Percentiles rank a stretch among this genome's conserved stretches.
phyloP scores from a whole-genome alignment of 2,797 vertebrate genomes.

The Selene dorsalis region DNA sequence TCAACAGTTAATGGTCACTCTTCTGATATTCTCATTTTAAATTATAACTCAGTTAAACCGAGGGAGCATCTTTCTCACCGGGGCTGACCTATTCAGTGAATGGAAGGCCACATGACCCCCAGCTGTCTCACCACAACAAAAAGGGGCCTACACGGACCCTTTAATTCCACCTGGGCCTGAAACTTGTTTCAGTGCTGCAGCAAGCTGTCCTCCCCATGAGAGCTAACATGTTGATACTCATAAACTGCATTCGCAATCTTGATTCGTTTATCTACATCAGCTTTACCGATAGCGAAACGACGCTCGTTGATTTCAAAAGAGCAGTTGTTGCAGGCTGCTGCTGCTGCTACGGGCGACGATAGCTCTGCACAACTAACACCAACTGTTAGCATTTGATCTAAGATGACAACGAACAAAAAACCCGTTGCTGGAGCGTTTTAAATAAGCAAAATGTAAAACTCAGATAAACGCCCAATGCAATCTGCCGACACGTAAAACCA shows the following conservation, averaged over 20 bases:
- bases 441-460: neutral
- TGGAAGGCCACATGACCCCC: constrained; percentile 60
- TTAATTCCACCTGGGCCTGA: constrained; percentile 60
- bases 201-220: neutral
- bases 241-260: neutral
- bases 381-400: constrained; percentile 51
- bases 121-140: constrained; percentile 75
- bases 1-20: neutral
- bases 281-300: neutral
- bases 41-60: neutral
- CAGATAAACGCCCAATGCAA: neutral
- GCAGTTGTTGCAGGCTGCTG: constrained; percentile 7
- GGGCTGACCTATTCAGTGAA: neutral
- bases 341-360: constrained; percentile 31
- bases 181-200: constrained; percentile 10
- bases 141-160: constrained; percentile 65
- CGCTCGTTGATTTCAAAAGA: neutral
- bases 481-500: neutral
- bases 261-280: neutral
- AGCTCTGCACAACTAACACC: constrained; percentile 40
- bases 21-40: neutral
- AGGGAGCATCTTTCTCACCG: neutral
- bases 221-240: rapidly evolving
- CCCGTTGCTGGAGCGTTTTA: neutral
- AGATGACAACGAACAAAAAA: constrained; percentile 21